Percentiles rank a stretch among this genome's conserved stretches.
Conservation (phyloP, 2,113 vertebrate genomes). For the Ascaphus truei region DNA sequence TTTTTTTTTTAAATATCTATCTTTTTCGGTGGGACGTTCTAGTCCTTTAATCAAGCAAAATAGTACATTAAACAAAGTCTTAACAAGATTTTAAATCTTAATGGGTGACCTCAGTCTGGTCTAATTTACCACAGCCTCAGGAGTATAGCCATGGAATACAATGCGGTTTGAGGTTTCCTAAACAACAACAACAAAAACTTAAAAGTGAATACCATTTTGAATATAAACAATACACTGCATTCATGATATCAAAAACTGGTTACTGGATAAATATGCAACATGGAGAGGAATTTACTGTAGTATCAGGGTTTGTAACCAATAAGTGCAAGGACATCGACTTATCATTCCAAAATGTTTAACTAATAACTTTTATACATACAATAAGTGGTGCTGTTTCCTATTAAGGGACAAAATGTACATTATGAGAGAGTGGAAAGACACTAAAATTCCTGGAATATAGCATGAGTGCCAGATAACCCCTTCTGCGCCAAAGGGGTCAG, state of each 20-base stretch:
- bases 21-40: not conserved
- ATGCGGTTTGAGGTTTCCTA: constrained; percentile 59
- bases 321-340: constrained; percentile 24
- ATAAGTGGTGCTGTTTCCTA: constrained; percentile 9
- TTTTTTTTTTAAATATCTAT: too few relatives aligned
- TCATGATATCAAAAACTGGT: constrained; percentile 42
- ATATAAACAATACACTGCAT: constrained; percentile 50
- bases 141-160: constrained; percentile 55
- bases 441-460: constrained; percentile 9
- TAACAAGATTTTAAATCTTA: constrained; percentile 55
- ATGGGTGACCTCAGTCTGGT: constrained; percentile 59
- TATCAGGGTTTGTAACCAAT: constrained; percentile 30
- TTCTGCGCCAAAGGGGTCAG: not conserved
- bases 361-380: constrained; percentile 17
- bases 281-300: constrained; percentile 24
- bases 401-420: not conserved
- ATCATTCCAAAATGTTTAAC: constrained; percentile 15
- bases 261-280: constrained; percentile 46
- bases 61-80: constrained; percentile 61
- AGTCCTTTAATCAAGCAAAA: constrained; percentile 53
- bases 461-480: constrained; percentile 9
- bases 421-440: not conserved
- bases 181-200: constrained; percentile 52
- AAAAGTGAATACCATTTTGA: constrained; percentile 58
- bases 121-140: constrained; percentile 54